Conservation (phyloP, 2,888 invertebrate genomes). For the Pardosa pseudoannulata region DNA sequence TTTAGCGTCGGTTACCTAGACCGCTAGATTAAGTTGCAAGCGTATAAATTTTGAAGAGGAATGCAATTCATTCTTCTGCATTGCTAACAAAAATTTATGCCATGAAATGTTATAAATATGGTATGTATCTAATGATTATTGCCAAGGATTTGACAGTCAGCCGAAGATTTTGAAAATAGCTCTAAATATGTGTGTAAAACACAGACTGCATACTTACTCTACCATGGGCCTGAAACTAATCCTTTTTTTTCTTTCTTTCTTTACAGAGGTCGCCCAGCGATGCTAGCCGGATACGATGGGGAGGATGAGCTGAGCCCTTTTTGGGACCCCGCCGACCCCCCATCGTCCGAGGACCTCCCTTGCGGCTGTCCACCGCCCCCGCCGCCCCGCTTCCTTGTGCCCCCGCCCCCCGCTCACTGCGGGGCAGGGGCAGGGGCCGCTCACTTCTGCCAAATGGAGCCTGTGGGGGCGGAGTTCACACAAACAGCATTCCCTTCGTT, state of each 20-base stretch:
- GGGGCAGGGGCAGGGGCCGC: conserved; percentile 39
- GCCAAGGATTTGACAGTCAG: no score
- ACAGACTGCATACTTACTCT: no score
- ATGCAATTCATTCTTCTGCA: no score
- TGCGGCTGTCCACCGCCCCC: conserved; percentile 68
- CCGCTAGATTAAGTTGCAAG: no score
- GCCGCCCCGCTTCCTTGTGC: conserved; percentile 63
- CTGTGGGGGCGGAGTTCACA: conserved; percentile 71
- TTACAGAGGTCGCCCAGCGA: conserved; percentile 62
- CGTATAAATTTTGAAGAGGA: no score
- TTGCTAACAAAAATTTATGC: no score
- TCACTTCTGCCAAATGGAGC: conserved; percentile 71
- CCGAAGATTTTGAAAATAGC: no score
- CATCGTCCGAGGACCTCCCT: conserved; percentile 28
- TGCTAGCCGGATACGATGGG: conserved; percentile 71
- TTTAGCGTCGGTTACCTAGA: no score
- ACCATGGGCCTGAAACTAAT: no score
- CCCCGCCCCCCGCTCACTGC: conserved; percentile 67
- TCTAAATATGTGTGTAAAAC: no score
- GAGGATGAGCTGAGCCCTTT: conserved; percentile 65
- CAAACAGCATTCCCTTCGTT: conserved; percentile 69
- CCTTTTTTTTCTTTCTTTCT: background rate
- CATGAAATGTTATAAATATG: no score
- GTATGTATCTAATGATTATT: no score
- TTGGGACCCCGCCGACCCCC: conserved; percentile 58